These are phyloP conservation scores for Gymnocypris eckloni DNA, from an alignment of 2,797 vertebrate genomes.

Conservation along the genomic window DNA sequence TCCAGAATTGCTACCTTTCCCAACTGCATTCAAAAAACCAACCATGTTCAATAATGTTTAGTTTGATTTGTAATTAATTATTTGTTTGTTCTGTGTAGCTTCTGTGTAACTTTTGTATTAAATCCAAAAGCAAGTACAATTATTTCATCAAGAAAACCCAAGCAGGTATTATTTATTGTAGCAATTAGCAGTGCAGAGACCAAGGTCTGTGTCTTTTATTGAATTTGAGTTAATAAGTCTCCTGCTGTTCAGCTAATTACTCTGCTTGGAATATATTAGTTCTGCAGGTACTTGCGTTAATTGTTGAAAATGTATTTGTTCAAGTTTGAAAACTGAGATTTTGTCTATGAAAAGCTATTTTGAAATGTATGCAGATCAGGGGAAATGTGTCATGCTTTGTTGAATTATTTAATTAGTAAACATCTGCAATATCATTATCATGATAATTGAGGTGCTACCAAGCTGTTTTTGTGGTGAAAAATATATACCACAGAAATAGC, in stretches of 20 bases:
- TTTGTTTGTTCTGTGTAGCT: not conserved
- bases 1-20: not conserved
- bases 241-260: constrained; percentile 18
- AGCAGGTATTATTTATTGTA: not conserved
- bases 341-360: not conserved
- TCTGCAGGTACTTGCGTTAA: constrained; percentile 2
- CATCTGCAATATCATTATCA: not conserved
- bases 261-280: not conserved
- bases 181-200: constrained; percentile 12
- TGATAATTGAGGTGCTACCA: not conserved
- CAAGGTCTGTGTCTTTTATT: constrained; percentile 31
- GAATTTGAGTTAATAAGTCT: constrained; percentile 30
- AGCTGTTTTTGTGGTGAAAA: not conserved
- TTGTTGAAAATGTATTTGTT: not conserved
- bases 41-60: not conserved
- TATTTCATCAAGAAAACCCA: constrained; percentile 12
- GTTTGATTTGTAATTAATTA: not conserved
- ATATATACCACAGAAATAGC: not conserved
- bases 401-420: not conserved
- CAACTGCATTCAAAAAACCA: not conserved
- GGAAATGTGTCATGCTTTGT: constrained; percentile 12
- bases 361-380: not conserved
- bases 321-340: constrained; percentile 14
- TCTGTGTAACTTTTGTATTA: constrained; percentile 3
- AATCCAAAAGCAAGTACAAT: not conserved